Evolutionary conservation across 2,113 vertebrate species (phyloP).

Genomic region (Pristiophorus japonicus): DNA sequence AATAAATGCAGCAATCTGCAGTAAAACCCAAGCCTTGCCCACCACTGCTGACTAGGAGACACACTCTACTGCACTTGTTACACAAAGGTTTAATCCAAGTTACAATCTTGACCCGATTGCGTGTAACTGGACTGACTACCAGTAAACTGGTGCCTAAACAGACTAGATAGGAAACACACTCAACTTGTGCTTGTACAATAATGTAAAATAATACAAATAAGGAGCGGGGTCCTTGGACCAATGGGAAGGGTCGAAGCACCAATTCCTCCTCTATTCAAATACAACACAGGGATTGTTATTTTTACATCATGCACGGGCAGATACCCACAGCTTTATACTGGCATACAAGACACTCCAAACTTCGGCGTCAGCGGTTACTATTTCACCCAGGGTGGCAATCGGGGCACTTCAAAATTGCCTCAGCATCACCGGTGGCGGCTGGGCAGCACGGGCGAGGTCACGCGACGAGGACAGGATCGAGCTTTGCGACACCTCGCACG

Average conservation of each 20-base stretch:
- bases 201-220: neutral
- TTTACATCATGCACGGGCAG: neutral
- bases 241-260: neutral
- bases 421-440: neutral
- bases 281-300: neutral
- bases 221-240: neutral
- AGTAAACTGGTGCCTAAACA: neutral
- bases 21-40: neutral
- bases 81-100: neutral
- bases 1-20: neutral
- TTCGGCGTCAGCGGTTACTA: no score
- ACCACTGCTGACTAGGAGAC: neutral
- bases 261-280: neutral
- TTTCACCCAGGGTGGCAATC: no score
- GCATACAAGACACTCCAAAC: no score
- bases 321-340: no score
- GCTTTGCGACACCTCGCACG: no score
- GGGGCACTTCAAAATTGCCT: neutral
- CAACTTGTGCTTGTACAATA: neutral
- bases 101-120: neutral
- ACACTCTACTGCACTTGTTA: neutral
- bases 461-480: no score
- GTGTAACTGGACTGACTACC: neutral
- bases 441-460: no score
- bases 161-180: neutral